These are phyloP conservation scores for Dendrophyllia cribrosa DNA, from an alignment of 64 coral and sea anemone genomes.

Conservation along the genomic window DNA sequence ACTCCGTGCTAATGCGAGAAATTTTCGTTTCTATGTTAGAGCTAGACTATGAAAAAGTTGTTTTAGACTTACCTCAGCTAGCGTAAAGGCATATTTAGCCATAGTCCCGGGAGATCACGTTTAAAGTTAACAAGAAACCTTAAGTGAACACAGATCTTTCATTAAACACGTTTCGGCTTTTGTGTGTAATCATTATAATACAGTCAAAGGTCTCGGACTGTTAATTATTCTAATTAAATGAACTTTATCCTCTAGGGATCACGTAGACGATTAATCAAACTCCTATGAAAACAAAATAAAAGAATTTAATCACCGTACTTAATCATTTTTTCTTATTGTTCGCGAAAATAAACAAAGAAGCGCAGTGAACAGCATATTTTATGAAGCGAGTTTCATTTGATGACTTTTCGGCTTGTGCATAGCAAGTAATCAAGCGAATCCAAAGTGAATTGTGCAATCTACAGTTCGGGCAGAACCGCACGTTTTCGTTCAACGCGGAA, in stretches of 20 bases:
- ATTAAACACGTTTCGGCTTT: not conserved
- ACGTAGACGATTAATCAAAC: not conserved
- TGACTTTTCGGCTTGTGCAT: too few species aligned
- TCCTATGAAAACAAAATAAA: not conserved
- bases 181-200: not conserved
- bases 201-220: not conserved
- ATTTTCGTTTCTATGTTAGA: not conserved
- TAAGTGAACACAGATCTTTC: not conserved
- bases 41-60: not conserved
- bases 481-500: too few species aligned
- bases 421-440: too few species aligned
- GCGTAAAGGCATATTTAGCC: not conserved
- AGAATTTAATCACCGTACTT: not conserved
- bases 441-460: too few species aligned
- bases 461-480: too few species aligned
- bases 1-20: not conserved
- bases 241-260: constrained; percentile 33
- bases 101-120: not conserved
- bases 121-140: not conserved
- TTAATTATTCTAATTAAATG: constrained; percentile 6
- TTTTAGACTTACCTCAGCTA: constrained; percentile 38
- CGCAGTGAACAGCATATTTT: not conserved
- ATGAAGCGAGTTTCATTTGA: too few species aligned
- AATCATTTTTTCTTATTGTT: constrained; percentile 25
- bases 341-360: not conserved